Evolutionary conservation across 2,888 invertebrate species (phyloP).

Genomic region (Spodoptera picta): DNA sequence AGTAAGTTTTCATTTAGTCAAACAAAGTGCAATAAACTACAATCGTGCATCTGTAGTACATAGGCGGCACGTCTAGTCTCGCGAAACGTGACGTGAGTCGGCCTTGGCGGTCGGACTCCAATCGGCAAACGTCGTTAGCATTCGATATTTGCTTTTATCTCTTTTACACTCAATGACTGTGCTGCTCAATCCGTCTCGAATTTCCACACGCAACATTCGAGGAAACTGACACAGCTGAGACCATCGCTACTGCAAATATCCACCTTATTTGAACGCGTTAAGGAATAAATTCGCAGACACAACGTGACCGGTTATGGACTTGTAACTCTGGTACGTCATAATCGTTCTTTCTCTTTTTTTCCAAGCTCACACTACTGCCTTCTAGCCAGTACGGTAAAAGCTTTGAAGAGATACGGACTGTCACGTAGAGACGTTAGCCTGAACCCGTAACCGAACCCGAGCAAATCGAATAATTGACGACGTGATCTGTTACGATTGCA

Average conservation of each 20-base stretch:
- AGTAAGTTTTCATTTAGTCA: constrained; percentile 42
- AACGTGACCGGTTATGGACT: constrained; percentile 63
- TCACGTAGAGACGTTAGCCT: constrained; percentile 67
- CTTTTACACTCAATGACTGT: constrained; percentile 79
- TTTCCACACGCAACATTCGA: constrained; percentile 82
- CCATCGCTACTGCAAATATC: constrained; percentile 60
- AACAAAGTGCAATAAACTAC: constrained; percentile 76
- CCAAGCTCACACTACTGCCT: constrained; percentile 81
- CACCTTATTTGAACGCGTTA: constrained; percentile 64
- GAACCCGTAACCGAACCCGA: constrained; percentile 74
- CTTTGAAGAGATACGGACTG: constrained; percentile 75
- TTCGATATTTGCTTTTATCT: constrained; percentile 70
- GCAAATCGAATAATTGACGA: constrained; percentile 73
- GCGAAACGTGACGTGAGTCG: constrained; percentile 84
- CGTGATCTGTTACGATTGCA: constrained; percentile 66
- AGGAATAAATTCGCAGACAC: constrained; percentile 60
- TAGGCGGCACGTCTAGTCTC: constrained; percentile 81
- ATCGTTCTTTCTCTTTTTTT: constrained; percentile 86
- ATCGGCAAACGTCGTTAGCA: constrained; percentile 73
- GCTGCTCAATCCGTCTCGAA: constrained; percentile 76
- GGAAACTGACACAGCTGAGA: constrained; percentile 84
- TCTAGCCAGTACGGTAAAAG: constrained; percentile 82
- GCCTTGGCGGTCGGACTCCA: constrained; percentile 83
- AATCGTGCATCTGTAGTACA: constrained; percentile 66
- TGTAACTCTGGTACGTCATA: constrained; percentile 70